These are phyloP conservation scores for Doryteuthis pealeii DNA, from an alignment of 1,140 invertebrate genomes.

Conservation along the genomic window DNA sequence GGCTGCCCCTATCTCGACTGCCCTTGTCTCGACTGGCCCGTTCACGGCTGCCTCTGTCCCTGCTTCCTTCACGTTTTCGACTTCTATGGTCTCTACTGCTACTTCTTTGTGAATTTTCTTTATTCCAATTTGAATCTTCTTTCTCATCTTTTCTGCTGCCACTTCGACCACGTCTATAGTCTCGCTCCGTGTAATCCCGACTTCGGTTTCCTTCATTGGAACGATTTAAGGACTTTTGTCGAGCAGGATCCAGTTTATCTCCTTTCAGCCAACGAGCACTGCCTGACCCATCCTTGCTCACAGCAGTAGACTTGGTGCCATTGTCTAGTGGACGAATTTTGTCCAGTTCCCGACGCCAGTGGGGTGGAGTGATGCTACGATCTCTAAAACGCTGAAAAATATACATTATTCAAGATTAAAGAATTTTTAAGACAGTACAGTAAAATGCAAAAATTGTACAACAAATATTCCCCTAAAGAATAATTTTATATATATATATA, in stretches of 20 bases:
- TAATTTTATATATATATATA: too few species aligned
- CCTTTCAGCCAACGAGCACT: neutral
- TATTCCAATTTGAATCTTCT: neutral
- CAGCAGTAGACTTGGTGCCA: neutral
- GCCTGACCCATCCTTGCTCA: neutral
- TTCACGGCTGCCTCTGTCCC: neutral
- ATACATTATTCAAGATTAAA: slow-evolving; percentile 8
- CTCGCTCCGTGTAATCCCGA: neutral
- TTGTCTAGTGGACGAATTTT: slow-evolving; percentile 2
- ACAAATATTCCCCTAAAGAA: too few species aligned
- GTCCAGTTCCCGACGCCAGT: slow-evolving; percentile 40
- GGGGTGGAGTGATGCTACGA: slow-evolving; percentile 41
- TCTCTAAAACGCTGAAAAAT: slow-evolving; percentile 34
- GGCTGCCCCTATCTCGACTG: slow-evolving; percentile 6
- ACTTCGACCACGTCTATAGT: neutral
- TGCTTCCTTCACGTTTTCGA: neutral
- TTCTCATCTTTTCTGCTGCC: neutral
- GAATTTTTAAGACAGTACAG: too few species aligned
- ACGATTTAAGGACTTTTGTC: neutral
- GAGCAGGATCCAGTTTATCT: neutral
- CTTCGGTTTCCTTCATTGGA: neutral
- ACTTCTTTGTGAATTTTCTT: neutral
- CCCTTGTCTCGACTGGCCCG: neutral
- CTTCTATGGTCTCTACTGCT: neutral
- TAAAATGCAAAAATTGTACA: too few species aligned